Base-by-base conservation (phyloP, 2,888 invertebrate species). In the Epiperipatus broadwayi region DNA sequence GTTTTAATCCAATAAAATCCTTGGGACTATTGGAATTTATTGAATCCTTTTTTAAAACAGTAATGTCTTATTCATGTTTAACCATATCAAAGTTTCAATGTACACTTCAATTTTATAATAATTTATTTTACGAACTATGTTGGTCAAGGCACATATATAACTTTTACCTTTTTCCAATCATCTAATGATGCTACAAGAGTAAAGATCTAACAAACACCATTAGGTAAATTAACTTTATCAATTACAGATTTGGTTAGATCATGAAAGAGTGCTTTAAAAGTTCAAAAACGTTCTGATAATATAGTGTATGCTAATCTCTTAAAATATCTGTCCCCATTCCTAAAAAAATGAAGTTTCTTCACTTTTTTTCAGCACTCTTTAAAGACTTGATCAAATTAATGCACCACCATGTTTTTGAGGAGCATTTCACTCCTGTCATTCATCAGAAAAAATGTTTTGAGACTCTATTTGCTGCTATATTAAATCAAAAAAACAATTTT, bases 111-210 rank as follows among this genome's bases (percentile, higher is more conserved):
- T 58, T 35, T 64, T 64, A 4, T 58, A 58, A 61, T 95, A 95
- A 56, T 93, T 87, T 47, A 91, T 69, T 52, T 75, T 73, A 58
- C 87, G 85, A 58, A 87, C 91, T 31, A 71, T 67, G 55, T 91
- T 87, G 32, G 79, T 84, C 55, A 85, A 80, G 54, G 87, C 78
- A 59, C 89, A 89, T n/a, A 93, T 84, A 62, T 93, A 95, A 50
- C 78, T 77, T 56, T 83, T 81, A 14, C 85, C 87, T 61, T 89
- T n/a, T n/a, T n/a, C 48, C 21, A 45, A 35, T 63, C 51, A 4
- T 59, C 60, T 19, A 63, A 47, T 16, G 42, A 40, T 3, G 47
- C 48, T n/a, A 61, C 80, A 64, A 85, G 71, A 14, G 78, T 75
- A 64, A 81, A 93, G 53, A 95, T 78, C 55, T 76, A 71, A 49